A percentile compares a stretch with the other conserved stretches of the same genome.
These are phyloP conservation scores for Neodontobutis hainanensis DNA, from an alignment of 2,113 vertebrate genomes.

Conservation along the genomic window DNA sequence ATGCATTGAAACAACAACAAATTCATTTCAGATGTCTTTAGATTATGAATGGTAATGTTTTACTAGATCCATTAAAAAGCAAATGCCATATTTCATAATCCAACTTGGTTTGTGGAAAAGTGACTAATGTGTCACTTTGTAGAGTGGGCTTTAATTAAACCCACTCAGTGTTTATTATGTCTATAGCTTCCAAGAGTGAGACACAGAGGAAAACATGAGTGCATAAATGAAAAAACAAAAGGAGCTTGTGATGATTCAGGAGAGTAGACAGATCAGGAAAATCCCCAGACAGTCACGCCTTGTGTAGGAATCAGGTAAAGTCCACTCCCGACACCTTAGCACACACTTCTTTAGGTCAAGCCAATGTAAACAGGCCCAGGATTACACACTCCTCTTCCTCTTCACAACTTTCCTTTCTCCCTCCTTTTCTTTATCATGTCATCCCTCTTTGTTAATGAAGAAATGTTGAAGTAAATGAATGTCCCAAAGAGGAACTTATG, in stretches of 20 bases:
- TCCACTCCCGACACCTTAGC: conserved; percentile 17
- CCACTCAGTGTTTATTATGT: no score
- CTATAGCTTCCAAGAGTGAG: neutral
- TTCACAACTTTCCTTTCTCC: conserved; percentile 24
- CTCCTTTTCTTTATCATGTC: conserved; percentile 42
- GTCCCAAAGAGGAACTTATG: no score
- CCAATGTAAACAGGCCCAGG: conserved; percentile 11
- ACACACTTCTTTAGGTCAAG: neutral
- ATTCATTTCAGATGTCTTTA: no score
- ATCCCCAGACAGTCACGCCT: conserved; percentile 38
- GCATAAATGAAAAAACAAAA: conserved; percentile 10
- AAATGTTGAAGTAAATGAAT: no score
- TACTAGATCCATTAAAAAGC: no score
- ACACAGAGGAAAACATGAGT: neutral
- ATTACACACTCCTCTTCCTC: neutral
- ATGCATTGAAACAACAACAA: no score
- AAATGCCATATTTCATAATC: no score
- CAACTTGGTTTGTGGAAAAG: no score
- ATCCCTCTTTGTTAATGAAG: neutral
- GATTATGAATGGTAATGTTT: no score
- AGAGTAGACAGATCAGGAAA: conserved; percentile 64
- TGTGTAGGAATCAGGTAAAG: conserved; percentile 48
- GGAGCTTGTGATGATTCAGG: conserved; percentile 58
- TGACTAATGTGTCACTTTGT: no score
- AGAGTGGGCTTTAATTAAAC: no score